These are phyloP conservation scores for Tichodroma muraria DNA, from an alignment of 2,113 vertebrate species.

Conservation along the genomic window DNA sequence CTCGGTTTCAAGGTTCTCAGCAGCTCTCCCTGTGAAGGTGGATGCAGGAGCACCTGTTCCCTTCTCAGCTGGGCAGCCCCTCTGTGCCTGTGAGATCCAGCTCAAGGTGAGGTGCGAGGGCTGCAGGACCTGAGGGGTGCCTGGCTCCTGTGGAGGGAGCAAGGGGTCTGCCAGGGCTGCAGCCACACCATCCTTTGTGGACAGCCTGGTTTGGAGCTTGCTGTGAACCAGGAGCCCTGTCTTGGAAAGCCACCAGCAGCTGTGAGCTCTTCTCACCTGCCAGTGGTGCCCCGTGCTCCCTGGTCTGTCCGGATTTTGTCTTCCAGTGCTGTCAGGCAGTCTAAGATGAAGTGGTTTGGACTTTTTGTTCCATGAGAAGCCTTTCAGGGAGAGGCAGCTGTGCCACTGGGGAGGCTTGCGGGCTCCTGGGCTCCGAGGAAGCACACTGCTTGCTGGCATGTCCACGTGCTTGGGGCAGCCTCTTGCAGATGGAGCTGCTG, in stretches of 20 bases:
- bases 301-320: neutral
- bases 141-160: accelerated
- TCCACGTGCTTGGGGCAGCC: accelerated
- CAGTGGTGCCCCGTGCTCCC: accelerated
- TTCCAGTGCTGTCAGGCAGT: neutral
- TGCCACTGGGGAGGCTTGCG: neutral
- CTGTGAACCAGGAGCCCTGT: neutral
- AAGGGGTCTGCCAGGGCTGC: neutral
- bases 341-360: neutral
- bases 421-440: neutral
- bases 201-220: neutral
- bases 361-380: neutral
- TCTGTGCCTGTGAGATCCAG: slow-evolving; percentile 34
- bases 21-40: neutral
- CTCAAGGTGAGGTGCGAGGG: neutral
- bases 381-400: neutral
- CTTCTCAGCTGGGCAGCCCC: neutral
- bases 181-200: neutral
- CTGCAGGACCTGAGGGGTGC: neutral
- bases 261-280: neutral
- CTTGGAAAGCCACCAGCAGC: neutral
- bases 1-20: neutral
- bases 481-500: neutral
- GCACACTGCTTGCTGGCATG: neutral
- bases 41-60: neutral